Conservation (phyloP, 2,888 invertebrate genomes). For the Drosophila conformis region DNA sequence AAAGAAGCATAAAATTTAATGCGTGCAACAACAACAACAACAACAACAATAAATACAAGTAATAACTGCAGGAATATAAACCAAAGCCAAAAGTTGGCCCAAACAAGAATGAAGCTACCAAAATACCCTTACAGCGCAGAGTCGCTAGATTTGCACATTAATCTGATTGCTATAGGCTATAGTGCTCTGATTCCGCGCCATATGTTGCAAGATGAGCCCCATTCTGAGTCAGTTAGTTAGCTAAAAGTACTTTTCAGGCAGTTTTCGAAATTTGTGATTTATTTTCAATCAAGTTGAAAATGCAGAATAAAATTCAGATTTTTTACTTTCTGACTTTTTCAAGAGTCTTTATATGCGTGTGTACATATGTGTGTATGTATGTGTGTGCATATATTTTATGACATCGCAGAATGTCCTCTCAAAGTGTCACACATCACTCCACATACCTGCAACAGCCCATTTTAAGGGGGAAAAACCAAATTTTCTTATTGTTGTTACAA, state of each 20-base stretch:
- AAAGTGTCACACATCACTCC: too few relatives aligned
- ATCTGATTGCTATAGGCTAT: neutral
- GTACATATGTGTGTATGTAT: neutral
- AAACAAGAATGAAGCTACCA: conserved; percentile 21
- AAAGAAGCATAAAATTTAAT: conserved; percentile 69
- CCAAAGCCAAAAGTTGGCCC: conserved; percentile 63
- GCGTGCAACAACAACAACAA: conserved; percentile 50
- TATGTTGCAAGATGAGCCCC: neutral
- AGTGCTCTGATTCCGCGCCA: neutral
- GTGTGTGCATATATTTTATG: neutral
- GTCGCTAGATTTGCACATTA: neutral
- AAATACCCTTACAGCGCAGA: neutral
- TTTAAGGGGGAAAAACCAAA: neutral
- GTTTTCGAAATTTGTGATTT: neutral
- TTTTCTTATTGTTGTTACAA: conserved; percentile 29
- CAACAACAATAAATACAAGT: conserved; percentile 65
- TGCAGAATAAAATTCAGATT: neutral
- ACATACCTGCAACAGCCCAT: too few relatives aligned
- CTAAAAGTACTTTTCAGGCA: neutral
- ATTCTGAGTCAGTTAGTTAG: neutral
- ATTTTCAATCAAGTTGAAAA: neutral
- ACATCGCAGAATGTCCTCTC: neutral
- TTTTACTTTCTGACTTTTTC: neutral
- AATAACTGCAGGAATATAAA: conserved; percentile 58
- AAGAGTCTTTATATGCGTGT: neutral